Conservation (phyloP, 2,797 vertebrate species). For the Sebastes kiyomatsui region DNA sequence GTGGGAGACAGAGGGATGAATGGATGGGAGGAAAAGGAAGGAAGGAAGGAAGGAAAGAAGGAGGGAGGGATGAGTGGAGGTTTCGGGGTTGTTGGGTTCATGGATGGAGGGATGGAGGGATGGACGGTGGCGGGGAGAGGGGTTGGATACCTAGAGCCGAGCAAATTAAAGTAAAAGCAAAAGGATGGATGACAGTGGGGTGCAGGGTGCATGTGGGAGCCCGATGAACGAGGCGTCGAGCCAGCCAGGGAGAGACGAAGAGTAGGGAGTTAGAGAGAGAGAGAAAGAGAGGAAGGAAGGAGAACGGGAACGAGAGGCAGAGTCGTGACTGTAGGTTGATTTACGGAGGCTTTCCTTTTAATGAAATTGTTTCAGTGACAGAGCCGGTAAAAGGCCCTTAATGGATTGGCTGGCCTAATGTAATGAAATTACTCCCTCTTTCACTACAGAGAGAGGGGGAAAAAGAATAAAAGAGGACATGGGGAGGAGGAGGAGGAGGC, state of each 20-base stretch:
- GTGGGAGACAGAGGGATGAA: constrained; percentile 14
- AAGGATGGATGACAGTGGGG: constrained; percentile 66
- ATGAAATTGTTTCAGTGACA: constrained; percentile 99
- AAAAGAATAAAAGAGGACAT: constrained; percentile 73
- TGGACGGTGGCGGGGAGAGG: constrained; percentile 1
- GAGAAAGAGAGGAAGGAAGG: constrained; percentile 76
- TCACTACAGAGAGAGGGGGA: constrained; percentile 86
- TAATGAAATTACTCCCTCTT: constrained; percentile 99
- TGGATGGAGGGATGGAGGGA: constrained; percentile 54
- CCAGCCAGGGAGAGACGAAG: constrained; percentile 67
- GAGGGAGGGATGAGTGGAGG: constrained; percentile 6
- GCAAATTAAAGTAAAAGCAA: constrained; percentile 80
- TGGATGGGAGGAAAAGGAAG: neutral
- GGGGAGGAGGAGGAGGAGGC: constrained; percentile 48
- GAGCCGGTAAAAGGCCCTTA: constrained; percentile 99
- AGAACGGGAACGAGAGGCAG: constrained; percentile 85
- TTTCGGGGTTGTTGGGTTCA: constrained; percentile 66
- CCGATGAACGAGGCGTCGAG: constrained; percentile 33
- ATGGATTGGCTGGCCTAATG: constrained; percentile 99
- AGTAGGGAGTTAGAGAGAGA: constrained; percentile 82
- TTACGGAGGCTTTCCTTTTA: constrained; percentile 98
- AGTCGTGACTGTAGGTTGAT: constrained; percentile 95
- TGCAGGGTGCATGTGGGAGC: constrained; percentile 60
- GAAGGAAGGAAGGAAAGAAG: neutral
- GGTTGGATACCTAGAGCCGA: constrained; percentile 43